A percentile compares a stretch with the other conserved stretches of the same genome.
phyloP scores from a whole-genome alignment of 2,888 invertebrate species.

The Drosophila neonasuta region DNA sequence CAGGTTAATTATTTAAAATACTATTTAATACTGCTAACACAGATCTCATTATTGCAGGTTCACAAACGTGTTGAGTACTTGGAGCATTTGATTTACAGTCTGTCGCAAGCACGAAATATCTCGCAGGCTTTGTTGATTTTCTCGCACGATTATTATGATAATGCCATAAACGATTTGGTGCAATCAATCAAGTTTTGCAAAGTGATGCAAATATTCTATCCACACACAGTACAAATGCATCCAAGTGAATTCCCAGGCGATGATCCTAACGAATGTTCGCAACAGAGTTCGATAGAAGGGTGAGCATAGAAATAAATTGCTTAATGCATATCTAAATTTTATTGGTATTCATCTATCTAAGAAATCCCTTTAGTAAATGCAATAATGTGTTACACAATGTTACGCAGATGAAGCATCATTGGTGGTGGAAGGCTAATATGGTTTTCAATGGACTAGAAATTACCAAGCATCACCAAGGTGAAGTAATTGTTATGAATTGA shows the following conservation, averaged over 20 bases:
- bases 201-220: constrained; percentile 93
- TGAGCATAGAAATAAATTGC: constrained; percentile 82
- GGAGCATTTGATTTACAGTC: constrained; percentile 93
- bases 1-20: constrained; percentile 84
- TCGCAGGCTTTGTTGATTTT: constrained; percentile 94
- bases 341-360: constrained; percentile 79
- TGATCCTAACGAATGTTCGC: constrained; percentile 95
- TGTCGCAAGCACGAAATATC: constrained; percentile 94
- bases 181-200: constrained; percentile 96
- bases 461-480: constrained; percentile 89
- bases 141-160: constrained; percentile 96
- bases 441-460: constrained; percentile 94
- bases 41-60: neutral
- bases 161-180: constrained; percentile 94
- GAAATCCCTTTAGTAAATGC: constrained; percentile 91
- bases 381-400: constrained; percentile 92
- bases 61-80: constrained; percentile 80
- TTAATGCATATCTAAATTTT: neutral
- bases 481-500: neutral
- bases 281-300: constrained; percentile 90
- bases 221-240: constrained; percentile 96
- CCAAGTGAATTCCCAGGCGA: constrained; percentile 95
- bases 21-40: neutral
- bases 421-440: constrained; percentile 99
- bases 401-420: constrained; percentile 96